Conservation (phyloP, 2,888 invertebrate genomes). For the Tipula helvola region DNA sequence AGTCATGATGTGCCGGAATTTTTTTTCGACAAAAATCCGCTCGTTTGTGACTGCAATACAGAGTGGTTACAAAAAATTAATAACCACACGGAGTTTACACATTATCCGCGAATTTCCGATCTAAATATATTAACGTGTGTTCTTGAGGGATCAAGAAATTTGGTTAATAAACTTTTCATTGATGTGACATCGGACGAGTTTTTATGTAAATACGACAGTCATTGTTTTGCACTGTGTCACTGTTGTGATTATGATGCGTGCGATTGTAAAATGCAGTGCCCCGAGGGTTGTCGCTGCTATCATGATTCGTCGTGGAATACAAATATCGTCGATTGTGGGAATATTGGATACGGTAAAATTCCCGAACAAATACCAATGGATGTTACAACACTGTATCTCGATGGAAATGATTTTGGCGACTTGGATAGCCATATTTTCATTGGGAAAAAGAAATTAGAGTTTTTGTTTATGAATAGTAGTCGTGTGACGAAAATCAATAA, state of each 20-base stretch:
- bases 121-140: conserved; percentile 65
- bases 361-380: conserved; percentile 78
- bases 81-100: conserved; percentile 55
- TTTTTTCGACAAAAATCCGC: conserved; percentile 69
- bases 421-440: conserved; percentile 76
- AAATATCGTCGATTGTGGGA: conserved; percentile 73
- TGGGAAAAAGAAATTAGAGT: conserved; percentile 68
- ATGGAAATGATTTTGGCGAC: conserved; percentile 66
- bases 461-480: conserved; percentile 66
- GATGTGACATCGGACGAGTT: conserved; percentile 46
- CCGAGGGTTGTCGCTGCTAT: conserved; percentile 72
- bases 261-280: conserved; percentile 85
- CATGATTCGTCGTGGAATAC: conserved; percentile 76
- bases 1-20: conserved; percentile 66
- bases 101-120: conserved; percentile 68
- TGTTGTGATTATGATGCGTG: conserved; percentile 85
- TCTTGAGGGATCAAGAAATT: conserved; percentile 47
- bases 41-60: conserved; percentile 75
- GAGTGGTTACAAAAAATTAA: conserved; percentile 73
- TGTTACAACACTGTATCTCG: conserved; percentile 74
- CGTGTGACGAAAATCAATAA: conserved; percentile 64
- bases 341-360: conserved; percentile 56
- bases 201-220: conserved; percentile 66
- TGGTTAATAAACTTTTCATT: background rate
- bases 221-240: conserved; percentile 75